Base-by-base conservation (phyloP, 2,113 vertebrate genomes). In the Festucalex cinctus region DNA sequence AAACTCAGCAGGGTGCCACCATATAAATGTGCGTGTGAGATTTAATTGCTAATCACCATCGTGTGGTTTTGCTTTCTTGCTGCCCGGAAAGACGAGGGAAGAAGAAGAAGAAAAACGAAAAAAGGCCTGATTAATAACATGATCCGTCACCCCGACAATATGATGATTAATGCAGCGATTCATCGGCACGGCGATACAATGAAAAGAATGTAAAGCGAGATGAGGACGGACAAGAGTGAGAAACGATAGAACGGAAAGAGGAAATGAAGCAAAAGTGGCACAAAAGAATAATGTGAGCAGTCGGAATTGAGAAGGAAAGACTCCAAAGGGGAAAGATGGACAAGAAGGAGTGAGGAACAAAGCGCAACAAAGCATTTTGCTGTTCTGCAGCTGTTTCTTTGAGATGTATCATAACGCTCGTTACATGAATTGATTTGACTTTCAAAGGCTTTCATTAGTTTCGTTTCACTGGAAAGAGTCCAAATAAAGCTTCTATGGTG, bases 81-180 rank as follows among this genome's bases (percentile, higher is more conserved):
- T 71, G 66, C 70, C 46, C 24, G 69, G 68, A 58, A 32, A 32
- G 54, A 32, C 6, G 53, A 54, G 51, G 12, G 51, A 24, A 54
- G 13, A 54, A 13, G 3, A 13, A 12, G 4, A 14, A 7, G 9
- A 53, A 24, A 13, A 26, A 54, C 53, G 69, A 66, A 72, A 74
- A 70, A 59, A 54, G 66, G 39, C 74, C 74, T 81, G 79, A 89
- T 85, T 89, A 88, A 87, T 86, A 81, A 87, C 86, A 84, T 57
- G 76, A 88, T 86, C 80, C 68, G 68, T 88, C 85, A 88, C 80
- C 79, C 68, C 19, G 28, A 85, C 75, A 56, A 87, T 86, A 81
- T 77, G 83, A 85, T 88, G 85, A 89, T 89, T 89, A 87, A 88
- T 67, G 73, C 77, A 79, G 86, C 77, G 76, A 82, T 83, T 87